Evolutionary conservation across 2,797 vertebrate species (phyloP).

Genomic region (Lithobates pipiens): DNA sequence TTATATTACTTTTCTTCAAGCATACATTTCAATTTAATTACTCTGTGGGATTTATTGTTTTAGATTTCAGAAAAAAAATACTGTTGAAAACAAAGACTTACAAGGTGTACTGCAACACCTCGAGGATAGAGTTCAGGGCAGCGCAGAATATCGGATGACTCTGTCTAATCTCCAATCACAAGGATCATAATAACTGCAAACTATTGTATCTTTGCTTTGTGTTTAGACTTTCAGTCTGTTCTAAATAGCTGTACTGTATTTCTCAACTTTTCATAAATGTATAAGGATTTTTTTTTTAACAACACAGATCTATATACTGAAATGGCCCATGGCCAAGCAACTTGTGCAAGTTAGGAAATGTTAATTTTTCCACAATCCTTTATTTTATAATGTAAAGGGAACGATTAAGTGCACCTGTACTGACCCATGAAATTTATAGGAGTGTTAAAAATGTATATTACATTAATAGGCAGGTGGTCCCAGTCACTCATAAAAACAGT

Average conservation of each 20-base stretch:
- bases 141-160: slow-evolving; percentile 37
- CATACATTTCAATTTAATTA: slow-evolving; percentile 58
- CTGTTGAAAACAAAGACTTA: slow-evolving; percentile 31
- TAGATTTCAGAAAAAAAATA: slow-evolving; percentile 43
- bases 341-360: slow-evolving; percentile 42
- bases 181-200: background rate
- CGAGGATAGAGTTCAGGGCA: slow-evolving; percentile 20
- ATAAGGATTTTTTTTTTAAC: background rate
- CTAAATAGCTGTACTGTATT: background rate
- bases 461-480: slow-evolving; percentile 62
- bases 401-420: slow-evolving; percentile 60
- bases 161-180: background rate
- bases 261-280: slow-evolving; percentile 19
- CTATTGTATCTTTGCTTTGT: slow-evolving; percentile 3
- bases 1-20: slow-evolving; percentile 2
- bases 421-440: slow-evolving; percentile 56
- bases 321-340: slow-evolving; percentile 16
- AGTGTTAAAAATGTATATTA: slow-evolving; percentile 53
- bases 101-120: slow-evolving; percentile 16
- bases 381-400: slow-evolving; percentile 55
- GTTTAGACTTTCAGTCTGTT: slow-evolving; percentile 5
- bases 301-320: slow-evolving; percentile 11
- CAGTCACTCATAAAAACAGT: slow-evolving; percentile 29
- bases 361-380: slow-evolving; percentile 54
- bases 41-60: slow-evolving; percentile 21